Evolutionary conservation across 1,140 invertebrate genomes (phyloP).

Genomic region (Heliconius melpomene): DNA sequence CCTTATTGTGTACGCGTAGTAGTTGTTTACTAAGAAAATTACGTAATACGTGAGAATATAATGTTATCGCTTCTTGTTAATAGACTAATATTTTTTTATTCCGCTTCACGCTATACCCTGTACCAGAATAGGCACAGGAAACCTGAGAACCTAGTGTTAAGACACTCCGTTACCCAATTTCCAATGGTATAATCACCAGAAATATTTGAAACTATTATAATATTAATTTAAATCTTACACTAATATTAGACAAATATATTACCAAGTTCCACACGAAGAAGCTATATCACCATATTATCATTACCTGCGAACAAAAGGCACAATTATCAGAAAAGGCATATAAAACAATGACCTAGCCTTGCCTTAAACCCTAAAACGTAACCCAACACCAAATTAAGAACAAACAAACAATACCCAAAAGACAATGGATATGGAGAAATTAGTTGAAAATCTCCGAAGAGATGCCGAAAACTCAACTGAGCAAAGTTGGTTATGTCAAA

Average conservation of each 20-base stretch:
- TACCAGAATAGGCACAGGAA: too few relatives aligned
- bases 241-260: not conserved
- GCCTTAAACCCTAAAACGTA: constrained; percentile 29
- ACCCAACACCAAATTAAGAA: constrained; percentile 33
- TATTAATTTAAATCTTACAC: not conserved
- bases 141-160: too few relatives aligned
- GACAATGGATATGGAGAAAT: constrained; percentile 32
- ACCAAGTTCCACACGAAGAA: not conserved
- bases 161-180: too few relatives aligned
- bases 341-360: not conserved
- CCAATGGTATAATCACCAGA: too few relatives aligned
- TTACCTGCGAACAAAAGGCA: not conserved
- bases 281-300: not conserved
- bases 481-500: constrained; percentile 55
- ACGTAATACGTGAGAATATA: not conserved
- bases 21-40: constrained; percentile 4
- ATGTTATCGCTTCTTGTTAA: constrained; percentile 3
- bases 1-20: constrained; percentile 13
- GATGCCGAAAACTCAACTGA: constrained; percentile 38
- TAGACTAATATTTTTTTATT: not conserved
- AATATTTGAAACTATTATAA: too few relatives aligned
- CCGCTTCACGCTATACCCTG: too few relatives aligned
- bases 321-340: constrained; percentile 3
- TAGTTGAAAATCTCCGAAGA: constrained; percentile 49
- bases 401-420: constrained; percentile 41